phyloP scores from a whole-genome alignment of 2,113 vertebrate species.

The Pica pica region DNA sequence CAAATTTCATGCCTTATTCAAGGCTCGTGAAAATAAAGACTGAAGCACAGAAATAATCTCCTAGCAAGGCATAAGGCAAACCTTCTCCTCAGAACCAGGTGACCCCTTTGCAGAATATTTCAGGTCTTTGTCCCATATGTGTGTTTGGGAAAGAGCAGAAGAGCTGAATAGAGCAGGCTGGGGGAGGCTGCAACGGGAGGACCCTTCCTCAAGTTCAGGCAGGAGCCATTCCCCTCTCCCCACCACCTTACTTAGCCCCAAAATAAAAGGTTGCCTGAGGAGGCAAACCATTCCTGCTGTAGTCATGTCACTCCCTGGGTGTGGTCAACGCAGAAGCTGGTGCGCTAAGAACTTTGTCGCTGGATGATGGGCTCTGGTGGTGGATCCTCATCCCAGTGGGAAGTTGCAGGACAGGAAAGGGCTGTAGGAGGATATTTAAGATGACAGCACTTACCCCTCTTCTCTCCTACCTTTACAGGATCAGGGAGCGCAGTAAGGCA shows the following conservation, averaged over 20 bases:
- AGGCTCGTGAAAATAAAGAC: not conserved
- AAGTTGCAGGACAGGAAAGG: not conserved
- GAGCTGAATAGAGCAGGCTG: not conserved
- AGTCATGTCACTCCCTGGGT: not conserved
- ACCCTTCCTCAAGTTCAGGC: not conserved
- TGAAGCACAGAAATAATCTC: not conserved
- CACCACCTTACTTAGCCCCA: not conserved
- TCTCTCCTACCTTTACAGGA: slow-evolving; percentile 44
- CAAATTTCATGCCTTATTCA: not conserved
- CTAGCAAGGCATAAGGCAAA: accelerated
- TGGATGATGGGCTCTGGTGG: not conserved
- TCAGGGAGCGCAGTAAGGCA: slow-evolving; percentile 70
- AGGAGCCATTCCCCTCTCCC: not conserved
- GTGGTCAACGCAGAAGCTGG: not conserved
- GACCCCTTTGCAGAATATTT: not conserved
- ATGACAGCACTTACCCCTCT: not conserved
- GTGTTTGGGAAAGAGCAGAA: not conserved
- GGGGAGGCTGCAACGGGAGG: not conserved
- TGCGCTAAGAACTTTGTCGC: not conserved
- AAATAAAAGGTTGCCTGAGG: not conserved
- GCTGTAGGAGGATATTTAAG: not conserved
- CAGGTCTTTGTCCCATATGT: not conserved
- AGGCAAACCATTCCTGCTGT: not conserved
- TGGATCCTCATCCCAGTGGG: not conserved
- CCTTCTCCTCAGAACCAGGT: not conserved